Base-by-base conservation (phyloP, 2,113 vertebrate species). In the Trochalopteron elliotii region DNA sequence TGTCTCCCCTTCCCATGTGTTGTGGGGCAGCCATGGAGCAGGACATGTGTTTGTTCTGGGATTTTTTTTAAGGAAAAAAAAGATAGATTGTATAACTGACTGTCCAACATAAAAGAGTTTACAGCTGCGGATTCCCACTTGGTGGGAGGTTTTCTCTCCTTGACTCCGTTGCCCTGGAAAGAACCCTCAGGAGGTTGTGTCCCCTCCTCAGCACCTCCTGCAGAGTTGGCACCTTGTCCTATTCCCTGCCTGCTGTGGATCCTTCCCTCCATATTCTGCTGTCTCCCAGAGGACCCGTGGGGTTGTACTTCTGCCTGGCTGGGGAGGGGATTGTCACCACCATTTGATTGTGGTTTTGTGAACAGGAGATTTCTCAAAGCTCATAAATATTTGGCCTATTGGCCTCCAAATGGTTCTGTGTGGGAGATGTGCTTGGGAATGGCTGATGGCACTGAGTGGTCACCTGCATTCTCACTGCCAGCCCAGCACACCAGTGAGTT, bases 401-500 rank as follows among this genome's bases (percentile, higher is more conserved):
- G 57, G 8, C 45, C 35, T 39, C 16, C 0, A 0, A 16, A 25
- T 42, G 27, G 21, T 9, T 55, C 45, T 27, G 30, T 5, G 10
- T 15, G 15, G 47, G 59, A 57, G 20, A 33, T 22, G 56, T 63
- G 53, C 60, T 63, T 50, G 42, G 65, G 53, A 47, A 68, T 6
- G 53, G 12, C 12, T 44, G 74, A 11, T 67, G 63, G 25, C 50
- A 35, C 39, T 19, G 57, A 19, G 63, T 2, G 9, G 20, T n/a
- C 50, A 15, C 21, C 52, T 45, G 53, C 31, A 15, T 44, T 64
- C 52, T 67, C 76, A 20, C 35, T 30, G 64, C 45, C 35, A 71
- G 35, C 59, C 50, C 24, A 7, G 75, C 7, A 0, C 16, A 24
- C 40, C 17, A 7, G 27, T 8, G 47, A 25, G 50, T 3, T 25